phyloP scores from a whole-genome alignment of 2,797 vertebrate genomes.

The Micropoecilia bifurca region DNA sequence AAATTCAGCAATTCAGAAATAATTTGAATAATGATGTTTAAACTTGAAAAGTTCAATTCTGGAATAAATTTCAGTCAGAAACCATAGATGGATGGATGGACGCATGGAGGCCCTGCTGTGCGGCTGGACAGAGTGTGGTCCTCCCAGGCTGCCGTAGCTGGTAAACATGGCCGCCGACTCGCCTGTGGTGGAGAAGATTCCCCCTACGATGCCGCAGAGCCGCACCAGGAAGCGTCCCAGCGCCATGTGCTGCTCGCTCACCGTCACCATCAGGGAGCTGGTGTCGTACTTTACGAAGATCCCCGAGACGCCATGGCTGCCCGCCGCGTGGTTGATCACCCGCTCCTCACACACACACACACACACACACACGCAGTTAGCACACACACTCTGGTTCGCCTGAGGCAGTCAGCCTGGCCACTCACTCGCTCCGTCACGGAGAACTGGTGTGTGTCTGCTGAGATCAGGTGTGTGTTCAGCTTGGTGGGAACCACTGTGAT shows the following conservation, averaged over 20 bases:
- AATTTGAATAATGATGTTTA: not conserved
- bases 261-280: constrained; percentile 93
- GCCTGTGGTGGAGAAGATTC: constrained; percentile 97
- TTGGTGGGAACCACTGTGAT: constrained; percentile 97
- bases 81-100: not conserved
- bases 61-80: not conserved
- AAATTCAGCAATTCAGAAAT: not conserved
- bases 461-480: constrained; percentile 90
- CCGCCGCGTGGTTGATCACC: constrained; percentile 91
- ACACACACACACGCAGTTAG: not conserved
- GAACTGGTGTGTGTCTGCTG: constrained; percentile 83
- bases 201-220: constrained; percentile 91
- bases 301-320: constrained; percentile 92
- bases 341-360: constrained; percentile 82
- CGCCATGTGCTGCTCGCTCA: constrained; percentile 94
- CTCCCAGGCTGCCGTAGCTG: not conserved
- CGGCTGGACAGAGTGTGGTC: not conserved
- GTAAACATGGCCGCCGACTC: constrained; percentile 1
- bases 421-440: constrained; percentile 83
- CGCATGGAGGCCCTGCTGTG: not conserved
- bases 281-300: constrained; percentile 95
- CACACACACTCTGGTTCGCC: not conserved
- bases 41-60: not conserved
- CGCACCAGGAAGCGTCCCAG: constrained; percentile 93
- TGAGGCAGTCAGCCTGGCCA: not conserved